phyloP scores from a whole-genome alignment of 92 coral and sea anemone genomes.

The Meandrina meandrites region DNA sequence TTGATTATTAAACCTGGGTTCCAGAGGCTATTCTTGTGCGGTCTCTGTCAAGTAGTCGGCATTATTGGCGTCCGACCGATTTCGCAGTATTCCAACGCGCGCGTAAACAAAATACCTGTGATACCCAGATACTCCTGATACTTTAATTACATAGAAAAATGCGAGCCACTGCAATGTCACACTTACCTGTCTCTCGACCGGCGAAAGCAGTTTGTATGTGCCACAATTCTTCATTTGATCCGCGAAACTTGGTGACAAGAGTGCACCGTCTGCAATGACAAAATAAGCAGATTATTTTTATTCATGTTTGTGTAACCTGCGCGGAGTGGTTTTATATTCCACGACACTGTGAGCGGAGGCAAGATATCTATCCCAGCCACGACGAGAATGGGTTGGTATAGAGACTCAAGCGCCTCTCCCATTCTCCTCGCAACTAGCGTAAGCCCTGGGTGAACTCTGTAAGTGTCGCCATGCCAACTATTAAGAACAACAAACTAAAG shows the following conservation, averaged over 20 bases:
- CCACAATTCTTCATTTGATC: conserved; percentile 87
- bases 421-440: background rate
- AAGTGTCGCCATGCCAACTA: too few relatives aligned
- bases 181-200: conserved; percentile 85
- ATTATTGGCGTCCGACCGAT: background rate
- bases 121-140: too few relatives aligned
- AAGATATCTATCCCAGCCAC: background rate
- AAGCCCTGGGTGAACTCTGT: background rate
- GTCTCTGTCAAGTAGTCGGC: too few relatives aligned
- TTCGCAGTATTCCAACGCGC: too few relatives aligned
- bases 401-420: background rate
- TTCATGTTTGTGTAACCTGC: background rate
- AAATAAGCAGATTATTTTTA: background rate
- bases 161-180: background rate
- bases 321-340: background rate
- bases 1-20: too few relatives aligned
- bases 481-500: background rate
- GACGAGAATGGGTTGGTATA: too few relatives aligned
- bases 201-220: conserved; percentile 79
- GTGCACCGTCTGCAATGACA: conserved; percentile 19
- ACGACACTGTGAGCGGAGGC: background rate
- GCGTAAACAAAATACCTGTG: too few relatives aligned
- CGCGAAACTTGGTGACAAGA: conserved; percentile 50
- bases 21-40: too few relatives aligned
- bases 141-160: too few relatives aligned